These are phyloP conservation scores for Syngnathus scovelli DNA, from an alignment of 2,113 vertebrate species.

Conservation along the genomic window DNA sequence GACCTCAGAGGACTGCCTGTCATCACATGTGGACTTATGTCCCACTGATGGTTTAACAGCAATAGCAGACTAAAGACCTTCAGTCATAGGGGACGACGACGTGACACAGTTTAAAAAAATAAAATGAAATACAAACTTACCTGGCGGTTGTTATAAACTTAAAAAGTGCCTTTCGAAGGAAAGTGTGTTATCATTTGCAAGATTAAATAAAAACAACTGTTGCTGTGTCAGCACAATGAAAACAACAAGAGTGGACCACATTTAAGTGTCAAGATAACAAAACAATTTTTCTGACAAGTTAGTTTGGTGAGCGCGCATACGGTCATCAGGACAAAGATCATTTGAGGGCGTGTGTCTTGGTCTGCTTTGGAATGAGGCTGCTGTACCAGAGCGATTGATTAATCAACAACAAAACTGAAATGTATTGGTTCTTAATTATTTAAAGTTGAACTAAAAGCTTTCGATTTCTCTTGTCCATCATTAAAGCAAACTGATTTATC, in stretches of 20 bases:
- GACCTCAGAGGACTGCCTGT: slow-evolving; percentile 23
- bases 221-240: not conserved
- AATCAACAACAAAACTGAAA: no score
- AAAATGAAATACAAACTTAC: not conserved
- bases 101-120: not conserved
- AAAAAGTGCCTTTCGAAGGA: not conserved
- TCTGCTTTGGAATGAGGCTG: not conserved
- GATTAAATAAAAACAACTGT: not conserved
- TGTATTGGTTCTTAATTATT: no score
- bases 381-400: no score
- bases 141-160: not conserved
- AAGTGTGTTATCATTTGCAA: not conserved
- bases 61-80: not conserved
- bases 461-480: no score
- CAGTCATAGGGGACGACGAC: not conserved
- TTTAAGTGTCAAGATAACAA: not conserved
- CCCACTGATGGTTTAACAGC: slow-evolving; percentile 22
- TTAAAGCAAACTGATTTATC: no score
- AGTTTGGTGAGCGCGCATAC: not conserved
- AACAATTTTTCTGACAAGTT: not conserved
- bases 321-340: not conserved
- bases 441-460: no score
- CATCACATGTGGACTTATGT: slow-evolving; percentile 20
- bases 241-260: not conserved
- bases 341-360: not conserved